These are phyloP conservation scores for Podotricha telesiphe DNA, from an alignment of 2,888 invertebrate species.

Conservation along the genomic window DNA sequence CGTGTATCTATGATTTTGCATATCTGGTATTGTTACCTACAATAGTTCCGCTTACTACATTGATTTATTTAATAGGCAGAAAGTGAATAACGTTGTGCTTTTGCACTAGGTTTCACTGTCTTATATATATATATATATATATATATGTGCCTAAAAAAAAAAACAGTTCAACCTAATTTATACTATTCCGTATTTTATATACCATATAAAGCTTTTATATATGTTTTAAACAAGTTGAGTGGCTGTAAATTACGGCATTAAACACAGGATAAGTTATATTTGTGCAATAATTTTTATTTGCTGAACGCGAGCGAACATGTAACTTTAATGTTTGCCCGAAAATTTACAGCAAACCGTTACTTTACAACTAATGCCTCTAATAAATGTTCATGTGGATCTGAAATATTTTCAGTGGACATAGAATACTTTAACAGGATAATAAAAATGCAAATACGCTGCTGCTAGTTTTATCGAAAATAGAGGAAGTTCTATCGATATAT, in stretches of 20 bases:
- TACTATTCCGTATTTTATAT: too few species aligned
- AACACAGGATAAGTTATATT: constrained; percentile 16
- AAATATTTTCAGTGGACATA: constrained; percentile 24
- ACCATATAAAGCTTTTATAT: not conserved
- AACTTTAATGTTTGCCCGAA: constrained; percentile 23
- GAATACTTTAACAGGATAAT: constrained; percentile 23
- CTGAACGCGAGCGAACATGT: constrained; percentile 11
- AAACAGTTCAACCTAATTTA: too few species aligned
- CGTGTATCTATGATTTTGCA: too few species aligned
- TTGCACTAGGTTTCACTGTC: too few species aligned
- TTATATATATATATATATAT: too few species aligned
- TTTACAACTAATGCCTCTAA: constrained; percentile 25
- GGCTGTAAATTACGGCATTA: constrained; percentile 3
- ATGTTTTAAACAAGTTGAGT: not conserved
- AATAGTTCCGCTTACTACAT: too few species aligned
- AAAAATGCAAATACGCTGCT: constrained; percentile 19
- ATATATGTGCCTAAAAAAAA: too few species aligned
- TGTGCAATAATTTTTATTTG: constrained; percentile 19
- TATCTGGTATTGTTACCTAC: too few species aligned
- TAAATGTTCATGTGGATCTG: constrained; percentile 24
- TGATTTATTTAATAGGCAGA: too few species aligned
- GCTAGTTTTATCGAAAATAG: constrained; percentile 18
- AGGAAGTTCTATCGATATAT: not conserved
- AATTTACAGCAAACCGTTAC: constrained; percentile 26
- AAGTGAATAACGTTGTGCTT: too few species aligned